Base-by-base conservation (phyloP, 2,888 invertebrate genomes). In the Noctuana brunneofusca region DNA sequence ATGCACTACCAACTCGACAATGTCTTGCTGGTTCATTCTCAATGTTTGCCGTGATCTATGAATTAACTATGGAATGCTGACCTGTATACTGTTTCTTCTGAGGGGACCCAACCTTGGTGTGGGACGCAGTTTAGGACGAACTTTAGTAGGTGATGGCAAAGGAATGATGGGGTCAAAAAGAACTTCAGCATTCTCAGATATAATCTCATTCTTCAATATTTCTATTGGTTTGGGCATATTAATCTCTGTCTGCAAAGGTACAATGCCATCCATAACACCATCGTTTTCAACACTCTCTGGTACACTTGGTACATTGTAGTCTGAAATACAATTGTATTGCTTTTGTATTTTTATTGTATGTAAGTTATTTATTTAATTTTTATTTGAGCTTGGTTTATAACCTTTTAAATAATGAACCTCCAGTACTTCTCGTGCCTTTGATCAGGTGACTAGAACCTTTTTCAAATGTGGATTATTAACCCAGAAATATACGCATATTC, bases 71-170 rank as follows among this genome's bases (percentile, higher is more conserved):
- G 2, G 9, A 18, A 18, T 50, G 56, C 59, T 68, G 68, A 93
- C 92, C 75, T 92, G 93, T 38, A 94, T 83, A 80, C 95, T 95
- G 73, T 95, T 95, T 69, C 95, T 92, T 63, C 95, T 91, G 63
- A 92, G 86, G 18, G 94, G 93, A 6, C 81, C 85, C 57, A 96
- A 87, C 70, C 94, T 90, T 0, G 96, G 96, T 3, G 93, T 93
- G 3, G 96, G 95, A 41, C 94, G 92, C 35, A 96, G 93, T 66
- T 95, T 93, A 0, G 93, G 92, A 1, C 96, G 89, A 54, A 93
- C 94, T 84, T 95, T 96, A 65, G 88, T 90, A 0, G 93, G 93
- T 0, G 93, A 92, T 4, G 93, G 94, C 52, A 93, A 77, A 2
- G 91, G 92, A 6, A 92, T 83, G 54, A 92, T 92, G 0, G 92